These are phyloP conservation scores for Eumacrocentrus americanus DNA, from an alignment of 2,888 invertebrate species.

Conservation along the genomic window DNA sequence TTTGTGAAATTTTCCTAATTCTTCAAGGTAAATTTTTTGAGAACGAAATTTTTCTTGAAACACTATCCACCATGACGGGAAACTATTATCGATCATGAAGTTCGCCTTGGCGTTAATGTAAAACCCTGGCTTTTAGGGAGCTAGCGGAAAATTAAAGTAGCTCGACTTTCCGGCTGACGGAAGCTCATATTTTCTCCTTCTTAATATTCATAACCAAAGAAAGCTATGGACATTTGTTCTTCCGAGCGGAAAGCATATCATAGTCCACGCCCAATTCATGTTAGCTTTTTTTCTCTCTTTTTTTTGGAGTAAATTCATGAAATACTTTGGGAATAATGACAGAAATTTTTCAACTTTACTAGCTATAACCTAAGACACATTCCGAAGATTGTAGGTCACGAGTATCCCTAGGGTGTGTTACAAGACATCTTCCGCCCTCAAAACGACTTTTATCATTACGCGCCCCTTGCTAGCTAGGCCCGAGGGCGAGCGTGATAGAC, in stretches of 20 bases:
- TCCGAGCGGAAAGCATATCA: too few species aligned
- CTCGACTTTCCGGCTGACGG: conserved; percentile 45
- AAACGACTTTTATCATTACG: conserved; percentile 36
- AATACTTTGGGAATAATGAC: not conserved
- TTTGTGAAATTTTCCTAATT: not conserved
- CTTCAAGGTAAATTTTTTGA: too few species aligned
- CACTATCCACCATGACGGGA: not conserved
- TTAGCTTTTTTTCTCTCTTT: too few species aligned
- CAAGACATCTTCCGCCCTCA: conserved; percentile 25
- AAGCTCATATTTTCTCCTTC: conserved; percentile 44
- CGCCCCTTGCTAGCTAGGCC: conserved; percentile 23
- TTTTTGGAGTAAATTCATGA: too few species aligned
- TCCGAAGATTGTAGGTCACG: conserved; percentile 14
- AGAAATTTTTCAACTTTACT: conserved; percentile 12
- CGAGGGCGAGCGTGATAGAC: conserved; percentile 34
- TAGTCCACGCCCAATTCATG: too few species aligned
- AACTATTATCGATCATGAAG: conserved; percentile 28
- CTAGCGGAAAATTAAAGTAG: conserved; percentile 53
- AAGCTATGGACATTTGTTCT: conserved; percentile 39
- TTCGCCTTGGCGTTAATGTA: conserved; percentile 39
- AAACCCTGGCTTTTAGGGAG: conserved; percentile 35
- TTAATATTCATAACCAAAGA: conserved; percentile 50
- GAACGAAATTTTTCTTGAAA: conserved; percentile 7
- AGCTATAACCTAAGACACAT: not conserved
- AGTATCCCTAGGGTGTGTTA: conserved; percentile 8